Evolutionary conservation across 2,888 invertebrate species (phyloP).

Genomic region (Esperia sulphurella): DNA sequence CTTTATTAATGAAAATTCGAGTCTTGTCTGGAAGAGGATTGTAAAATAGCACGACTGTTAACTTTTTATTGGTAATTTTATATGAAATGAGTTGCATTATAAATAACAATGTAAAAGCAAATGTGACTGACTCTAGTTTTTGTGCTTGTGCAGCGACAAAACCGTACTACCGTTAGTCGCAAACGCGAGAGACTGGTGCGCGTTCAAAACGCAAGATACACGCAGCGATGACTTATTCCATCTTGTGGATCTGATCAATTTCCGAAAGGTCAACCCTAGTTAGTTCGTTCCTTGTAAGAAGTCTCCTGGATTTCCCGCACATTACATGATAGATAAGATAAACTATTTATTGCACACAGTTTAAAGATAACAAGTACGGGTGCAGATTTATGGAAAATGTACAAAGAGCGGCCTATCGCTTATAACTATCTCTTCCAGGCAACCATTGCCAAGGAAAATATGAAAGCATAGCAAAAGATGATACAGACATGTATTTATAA

Average conservation of each 20-base stretch:
- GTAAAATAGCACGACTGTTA: constrained; percentile 15
- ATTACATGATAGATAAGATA: constrained; percentile 2
- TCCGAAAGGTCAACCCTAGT: constrained; percentile 30
- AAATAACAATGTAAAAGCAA: constrained; percentile 7
- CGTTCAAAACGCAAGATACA: constrained; percentile 43
- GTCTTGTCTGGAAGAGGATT: background rate
- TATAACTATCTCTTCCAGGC: no score
- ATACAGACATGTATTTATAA: no score
- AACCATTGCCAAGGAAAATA: no score
- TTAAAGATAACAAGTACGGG: no score
- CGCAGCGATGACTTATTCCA: constrained; percentile 50
- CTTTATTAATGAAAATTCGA: no score
- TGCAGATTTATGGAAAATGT: no score
- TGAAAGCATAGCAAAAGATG: no score
- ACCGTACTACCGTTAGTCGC: constrained; percentile 68
- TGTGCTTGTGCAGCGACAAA: constrained; percentile 68
- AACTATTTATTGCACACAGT: no score
- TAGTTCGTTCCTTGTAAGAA: no score
- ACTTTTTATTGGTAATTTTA: constrained; percentile 6
- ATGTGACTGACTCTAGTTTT: constrained; percentile 48
- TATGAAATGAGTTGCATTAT: no score
- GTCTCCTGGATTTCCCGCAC: constrained; percentile 17
- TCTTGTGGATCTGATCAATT: constrained; percentile 46
- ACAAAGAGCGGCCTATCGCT: no score
- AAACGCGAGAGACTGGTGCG: constrained; percentile 71